A percentile compares a stretch with the other conserved stretches of the same genome.
Evolutionary conservation across 2,113 vertebrate species (phyloP).

Genomic region (Labeo catla): DNA sequence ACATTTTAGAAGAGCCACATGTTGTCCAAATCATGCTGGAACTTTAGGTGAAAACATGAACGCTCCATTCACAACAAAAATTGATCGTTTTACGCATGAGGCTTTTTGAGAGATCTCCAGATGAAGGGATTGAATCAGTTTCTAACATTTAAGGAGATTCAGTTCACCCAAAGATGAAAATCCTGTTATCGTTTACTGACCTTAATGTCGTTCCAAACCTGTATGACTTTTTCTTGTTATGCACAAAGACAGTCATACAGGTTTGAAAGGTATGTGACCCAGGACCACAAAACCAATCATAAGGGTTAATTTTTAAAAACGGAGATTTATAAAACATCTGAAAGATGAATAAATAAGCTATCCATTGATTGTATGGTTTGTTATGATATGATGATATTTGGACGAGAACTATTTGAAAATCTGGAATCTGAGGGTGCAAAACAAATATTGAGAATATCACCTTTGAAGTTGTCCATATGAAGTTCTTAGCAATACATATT

Average conservation of each 20-base stretch:
- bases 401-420: too few species aligned
- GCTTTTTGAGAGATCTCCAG: neutral
- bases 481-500: too few species aligned
- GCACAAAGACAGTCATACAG: neutral
- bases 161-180: neutral
- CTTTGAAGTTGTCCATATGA: too few species aligned
- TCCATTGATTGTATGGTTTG: too few species aligned
- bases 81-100: too few species aligned
- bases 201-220: neutral
- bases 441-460: too few species aligned
- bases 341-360: too few species aligned
- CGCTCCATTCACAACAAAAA: neutral
- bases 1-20: conserved; percentile 23
- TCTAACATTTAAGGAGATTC: neutral
- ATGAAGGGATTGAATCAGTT: neutral
- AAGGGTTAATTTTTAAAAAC: too few species aligned
- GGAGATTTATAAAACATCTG: too few species aligned
- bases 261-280: neutral
- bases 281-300: too few species aligned
- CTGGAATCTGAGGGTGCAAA: too few species aligned
- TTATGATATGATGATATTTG: too few species aligned
- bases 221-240: neutral
- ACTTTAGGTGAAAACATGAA: neutral
- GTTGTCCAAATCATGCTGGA: neutral
- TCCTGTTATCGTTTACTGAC: neutral